Evolutionary conservation across 2,797 vertebrate species (phyloP), one percentile per base, ranked within the genome.

Genomic region (Hyperoplus immaculatus): DNA sequence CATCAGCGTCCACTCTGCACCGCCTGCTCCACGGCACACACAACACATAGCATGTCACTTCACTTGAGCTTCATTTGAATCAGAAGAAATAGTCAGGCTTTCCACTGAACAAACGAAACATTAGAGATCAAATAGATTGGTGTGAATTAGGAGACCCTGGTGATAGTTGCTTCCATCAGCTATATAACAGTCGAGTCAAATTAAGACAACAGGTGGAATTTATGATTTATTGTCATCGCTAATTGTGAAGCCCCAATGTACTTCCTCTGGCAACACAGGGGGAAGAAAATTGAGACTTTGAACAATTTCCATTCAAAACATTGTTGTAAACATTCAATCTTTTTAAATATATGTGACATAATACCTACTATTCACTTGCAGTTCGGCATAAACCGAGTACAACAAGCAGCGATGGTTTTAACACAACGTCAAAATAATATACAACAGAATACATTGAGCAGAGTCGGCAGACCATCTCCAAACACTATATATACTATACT

Each of bases 1-100:
- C 98, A 99, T 99, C 98, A 92, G 97, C 95, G 85, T 96, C 73
- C 85, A 90, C 84, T 93, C 94, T 87, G 89, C 89, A 87, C 94
- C 88, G 78, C 88, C 94, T 95, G 84, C 43, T 85, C 81, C 62
- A 82, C 36, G 67, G 9, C 14, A 76, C 9, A 71, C 70, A 75
- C 49, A 79, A 57, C 21, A 42, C 1, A 62, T 42, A 76, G 14
- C 71, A 53, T 18, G 3, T 41, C 9, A 49, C 13, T 14, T 64
- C 15, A 69, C 3, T 15, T 49, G 21, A 75, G 10, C 11, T 29
- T 62, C 16, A 55, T 68, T 13, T 65, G 7, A 79, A 59, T 29
- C 18, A 38, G 0, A 41, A 36, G 5, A 11, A 8, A 3, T 21
- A 21, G 2, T 36, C 0, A 11, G 9, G 6, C 2, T 11, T 43